These are phyloP conservation scores for Macrosoma leucophasiata DNA, from an alignment of 2,888 invertebrate species.

Conservation along the genomic window DNA sequence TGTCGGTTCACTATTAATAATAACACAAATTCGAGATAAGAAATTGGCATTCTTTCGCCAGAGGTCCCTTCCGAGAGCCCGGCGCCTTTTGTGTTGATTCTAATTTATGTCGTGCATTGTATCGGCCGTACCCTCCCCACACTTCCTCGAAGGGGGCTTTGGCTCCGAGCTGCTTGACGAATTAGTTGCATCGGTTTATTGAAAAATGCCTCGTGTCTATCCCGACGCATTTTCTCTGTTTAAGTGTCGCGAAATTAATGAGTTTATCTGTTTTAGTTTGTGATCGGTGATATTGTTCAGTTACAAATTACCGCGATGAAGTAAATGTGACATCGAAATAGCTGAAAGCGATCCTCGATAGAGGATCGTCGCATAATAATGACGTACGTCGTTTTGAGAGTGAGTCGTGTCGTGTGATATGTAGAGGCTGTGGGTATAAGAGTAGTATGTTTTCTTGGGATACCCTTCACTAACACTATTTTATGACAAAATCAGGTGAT, in stretches of 20 bases:
- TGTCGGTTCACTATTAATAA: conserved; percentile 59
- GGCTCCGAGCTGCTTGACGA: conserved; percentile 49
- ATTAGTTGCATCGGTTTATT: conserved; percentile 64
- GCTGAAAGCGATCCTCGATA: conserved; percentile 32
- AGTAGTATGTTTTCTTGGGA: conserved; percentile 4
- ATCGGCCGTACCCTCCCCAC: conserved; percentile 62
- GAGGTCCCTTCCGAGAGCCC: conserved; percentile 69
- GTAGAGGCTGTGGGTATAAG: conserved; percentile 19
- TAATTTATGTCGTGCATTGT: conserved; percentile 75
- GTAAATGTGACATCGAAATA: conserved; percentile 18
- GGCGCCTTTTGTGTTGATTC: conserved; percentile 68
- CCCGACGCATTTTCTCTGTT: conserved; percentile 29
- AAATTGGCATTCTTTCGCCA: conserved; percentile 70
- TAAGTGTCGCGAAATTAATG: conserved; percentile 2
- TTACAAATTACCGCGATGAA: neutral
- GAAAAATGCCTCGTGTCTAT: conserved; percentile 49
- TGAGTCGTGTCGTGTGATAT: conserved; percentile 38
- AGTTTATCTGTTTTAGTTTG: conserved; percentile 5
- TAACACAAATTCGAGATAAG: conserved; percentile 64
- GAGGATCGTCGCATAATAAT: conserved; percentile 35
- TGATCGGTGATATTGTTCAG: neutral
- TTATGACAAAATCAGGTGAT: conserved; percentile 6
- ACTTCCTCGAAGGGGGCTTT: conserved; percentile 63
- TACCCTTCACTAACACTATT: no score
- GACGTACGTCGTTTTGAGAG: conserved; percentile 51